A percentile compares a stretch with the other conserved stretches of the same genome.
Conservation (phyloP, 1,140 invertebrate species). For the Drosophila neocordata region DNA sequence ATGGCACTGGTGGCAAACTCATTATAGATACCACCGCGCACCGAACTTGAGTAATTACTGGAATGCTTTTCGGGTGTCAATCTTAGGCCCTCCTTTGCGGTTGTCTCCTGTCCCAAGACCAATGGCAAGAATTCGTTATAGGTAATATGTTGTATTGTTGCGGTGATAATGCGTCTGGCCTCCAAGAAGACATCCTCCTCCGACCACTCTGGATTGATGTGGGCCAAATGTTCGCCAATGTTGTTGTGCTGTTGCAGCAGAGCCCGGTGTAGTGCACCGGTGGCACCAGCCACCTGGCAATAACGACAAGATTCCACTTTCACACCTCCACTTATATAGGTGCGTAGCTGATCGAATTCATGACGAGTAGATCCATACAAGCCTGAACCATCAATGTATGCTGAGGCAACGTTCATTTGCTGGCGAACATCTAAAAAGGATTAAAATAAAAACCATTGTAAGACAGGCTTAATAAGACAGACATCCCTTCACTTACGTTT, state of each 20-base stretch:
- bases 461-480: not conserved
- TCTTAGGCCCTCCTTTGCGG: constrained; percentile 81
- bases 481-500: constrained; percentile 84
- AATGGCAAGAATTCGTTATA: constrained; percentile 93
- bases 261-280: constrained; percentile 87
- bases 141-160: constrained; percentile 93
- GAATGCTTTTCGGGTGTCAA: constrained; percentile 77
- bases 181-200: constrained; percentile 92
- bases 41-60: constrained; percentile 91
- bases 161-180: constrained; percentile 89
- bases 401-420: constrained; percentile 94
- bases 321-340: constrained; percentile 89
- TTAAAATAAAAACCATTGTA: not conserved
- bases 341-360: constrained; percentile 87
- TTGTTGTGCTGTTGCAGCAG: constrained; percentile 92
- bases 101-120: constrained; percentile 86
- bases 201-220: constrained; percentile 93
- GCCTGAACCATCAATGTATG: constrained; percentile 93
- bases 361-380: constrained; percentile 92
- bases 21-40: constrained; percentile 83
- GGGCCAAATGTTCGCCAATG: constrained; percentile 88
- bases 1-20: constrained; percentile 90
- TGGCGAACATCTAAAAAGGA: constrained; percentile 85
- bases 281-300: constrained; percentile 78
- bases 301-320: constrained; percentile 86